Evolutionary conservation across 2,888 invertebrate genomes (phyloP), one percentile per base, ranked within the genome.

Genomic region (Serrognathus titanus): DNA sequence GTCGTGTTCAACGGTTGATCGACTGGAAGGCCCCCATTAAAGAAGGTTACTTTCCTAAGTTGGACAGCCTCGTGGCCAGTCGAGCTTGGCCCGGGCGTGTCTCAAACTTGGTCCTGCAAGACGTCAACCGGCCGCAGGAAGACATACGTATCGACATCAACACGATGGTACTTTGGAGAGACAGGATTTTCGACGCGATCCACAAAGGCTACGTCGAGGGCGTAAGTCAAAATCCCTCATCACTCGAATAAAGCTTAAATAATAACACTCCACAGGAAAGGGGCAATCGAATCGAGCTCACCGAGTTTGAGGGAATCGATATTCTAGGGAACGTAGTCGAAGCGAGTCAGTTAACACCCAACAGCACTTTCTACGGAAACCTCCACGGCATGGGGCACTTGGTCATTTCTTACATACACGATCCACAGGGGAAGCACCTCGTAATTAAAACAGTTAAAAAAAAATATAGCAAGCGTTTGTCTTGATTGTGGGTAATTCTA

Each of bases 341-440:
- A 75, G 81, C 90, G 1, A 82, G 85, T 0, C 82, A 84, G 60
- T 71, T 91, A 43, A 87, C 89, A 45, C 83, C 83, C 3, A 91
- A 92, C 78, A 78, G 82, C 1, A 78, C 78, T 38, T 81, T 87
- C 70, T 92, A 91, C 71, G 93, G 93, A 0, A 88, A 90, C 75
- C 69, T 92, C 40, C 93, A 94, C 77, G 93, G 92, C 76, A 82
- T 88, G 78, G 92, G 91, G 0, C 93, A 93, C 70, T 84, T 90
- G 3, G 82, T 89, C 70, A 83, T 92, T 59, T 85, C 89, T 0
- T 88, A 85, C 71, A 78, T 85, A 2, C 92, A 93, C 70, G 93
- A 94, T 75, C 92, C 92, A 0, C 90, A 91, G 72, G 85, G 87
- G 70, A 81, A 86, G 55, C 85, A 88, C 71, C 75, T 87, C 79